phyloP scores from a whole-genome alignment of 2,113 vertebrate species.

The Ardeotis arabs region DNA sequence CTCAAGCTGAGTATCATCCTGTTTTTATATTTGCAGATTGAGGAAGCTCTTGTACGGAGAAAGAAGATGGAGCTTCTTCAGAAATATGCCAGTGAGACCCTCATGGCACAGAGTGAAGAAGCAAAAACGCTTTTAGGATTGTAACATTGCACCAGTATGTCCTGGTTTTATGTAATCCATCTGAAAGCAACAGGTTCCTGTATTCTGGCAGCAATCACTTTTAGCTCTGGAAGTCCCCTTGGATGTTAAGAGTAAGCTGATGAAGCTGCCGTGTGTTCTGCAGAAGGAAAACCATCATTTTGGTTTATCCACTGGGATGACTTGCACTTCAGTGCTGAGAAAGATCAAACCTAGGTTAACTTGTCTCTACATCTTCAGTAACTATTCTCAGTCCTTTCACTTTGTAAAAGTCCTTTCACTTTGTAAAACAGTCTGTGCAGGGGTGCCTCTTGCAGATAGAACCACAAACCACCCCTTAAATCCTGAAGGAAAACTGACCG shows the following conservation, averaged over 20 bases:
- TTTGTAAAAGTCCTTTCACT: not conserved
- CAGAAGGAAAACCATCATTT: not conserved
- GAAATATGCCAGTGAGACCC: conserved; percentile 94
- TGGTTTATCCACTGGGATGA: not conserved
- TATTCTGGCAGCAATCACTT: not conserved
- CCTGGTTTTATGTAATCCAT: not conserved
- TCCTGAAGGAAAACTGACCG: not conserved
- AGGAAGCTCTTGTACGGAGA: conserved; percentile 91
- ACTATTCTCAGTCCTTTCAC: not conserved
- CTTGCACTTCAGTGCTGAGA: not conserved
- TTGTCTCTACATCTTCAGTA: not conserved
- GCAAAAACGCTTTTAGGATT: conserved; percentile 89
- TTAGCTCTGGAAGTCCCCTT: not conserved
- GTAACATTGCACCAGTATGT: conserved; percentile 42
- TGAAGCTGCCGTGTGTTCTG: not conserved
- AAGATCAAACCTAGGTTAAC: not conserved
- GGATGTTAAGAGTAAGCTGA: not conserved
- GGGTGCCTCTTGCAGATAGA: not conserved
- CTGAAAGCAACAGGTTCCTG: not conserved
- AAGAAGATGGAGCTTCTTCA: conserved; percentile 98
- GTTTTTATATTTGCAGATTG: conserved; percentile 78
- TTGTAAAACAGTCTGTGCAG: not conserved
- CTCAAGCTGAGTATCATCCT: not conserved
- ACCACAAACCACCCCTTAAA: not conserved
- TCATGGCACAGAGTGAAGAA: conserved; percentile 95